Evolutionary conservation across 2,797 vertebrate species (phyloP), one percentile per base, ranked within the genome.

Genomic region (Diplodus puntazzo): DNA sequence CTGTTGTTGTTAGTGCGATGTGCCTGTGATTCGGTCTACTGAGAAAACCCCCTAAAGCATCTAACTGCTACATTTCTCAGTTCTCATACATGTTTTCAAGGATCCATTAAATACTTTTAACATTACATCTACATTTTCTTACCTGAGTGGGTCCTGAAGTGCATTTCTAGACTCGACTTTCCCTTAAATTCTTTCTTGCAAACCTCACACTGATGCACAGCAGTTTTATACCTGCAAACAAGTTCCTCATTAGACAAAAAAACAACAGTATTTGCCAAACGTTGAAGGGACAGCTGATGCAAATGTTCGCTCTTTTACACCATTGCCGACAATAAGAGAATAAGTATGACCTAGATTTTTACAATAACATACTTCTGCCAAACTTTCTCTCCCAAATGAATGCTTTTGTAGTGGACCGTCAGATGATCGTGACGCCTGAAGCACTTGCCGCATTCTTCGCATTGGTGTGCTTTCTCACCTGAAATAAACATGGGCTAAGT

Each of bases 161-260:
- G 98, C 95, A 98, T 99, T 94, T 99, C 98, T 79, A 99, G 94
- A 92, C 98, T 99, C 87, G 98, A 99, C 92, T 99, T 99, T 75
- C 98, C 98, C 93, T 98, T 98, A 89, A 99, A 99, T 92, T 98
- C 97, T 91, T 99, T 99, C 95, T 99, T 99, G 94, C 98, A 99
- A 80, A 99, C 97, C 83, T 99, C 98, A 94, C 98, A 99, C 73
- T 98, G 98, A 92, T 99, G 98, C 92, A 98, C 96, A 2, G 98
- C 97, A 50, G 98, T 96, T 95, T 99, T 99, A 30, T 99, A 99
- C 91, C 98, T 99, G 87, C 43, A 76, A 89, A 88, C 55, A 39
- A 34, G 16, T 0, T 18, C 27, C 1, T 46, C 43, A 48, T 80
- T 73, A 55, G 3, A 53, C 57, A 69, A 23, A 25, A 3, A 23